Conservation (phyloP, 2,113 vertebrate genomes). For the Chloebia gouldiae region DNA sequence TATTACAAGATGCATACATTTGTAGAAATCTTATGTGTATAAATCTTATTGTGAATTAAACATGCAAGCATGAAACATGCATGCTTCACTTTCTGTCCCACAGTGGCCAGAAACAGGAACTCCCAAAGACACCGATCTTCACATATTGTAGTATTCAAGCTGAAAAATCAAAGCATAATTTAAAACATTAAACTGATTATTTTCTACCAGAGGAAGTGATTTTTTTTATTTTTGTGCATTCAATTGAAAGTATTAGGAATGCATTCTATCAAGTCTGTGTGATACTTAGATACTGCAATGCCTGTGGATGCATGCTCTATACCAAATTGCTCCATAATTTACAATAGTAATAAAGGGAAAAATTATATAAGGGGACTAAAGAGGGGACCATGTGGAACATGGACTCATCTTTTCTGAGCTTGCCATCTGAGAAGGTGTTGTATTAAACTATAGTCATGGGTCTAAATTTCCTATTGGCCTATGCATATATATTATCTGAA, state of each 20-base stretch:
- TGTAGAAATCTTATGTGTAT: background rate
- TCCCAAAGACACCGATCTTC: background rate
- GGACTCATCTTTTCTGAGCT: background rate
- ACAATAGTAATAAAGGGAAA: background rate
- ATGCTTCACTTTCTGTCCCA: background rate
- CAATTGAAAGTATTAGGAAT: background rate
- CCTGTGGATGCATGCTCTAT: background rate
- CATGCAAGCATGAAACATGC: background rate
- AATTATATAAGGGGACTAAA: background rate
- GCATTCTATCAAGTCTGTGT: background rate
- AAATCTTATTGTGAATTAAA: background rate
- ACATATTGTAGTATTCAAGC: background rate
- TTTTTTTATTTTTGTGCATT: background rate
- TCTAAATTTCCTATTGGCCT: background rate
- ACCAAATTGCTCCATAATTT: background rate
- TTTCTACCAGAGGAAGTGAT: background rate
- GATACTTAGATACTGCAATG: background rate
- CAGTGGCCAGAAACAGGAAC: background rate
- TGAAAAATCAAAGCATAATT: background rate
- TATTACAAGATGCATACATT: background rate
- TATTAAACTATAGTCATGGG: background rate
- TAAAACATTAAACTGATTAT: background rate
- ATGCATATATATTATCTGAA: background rate
- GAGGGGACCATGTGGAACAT: background rate
- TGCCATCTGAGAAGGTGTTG: background rate